phyloP scores from a whole-genome alignment of 2,113 vertebrate genomes.

The Craseonycteris thonglongyai region DNA sequence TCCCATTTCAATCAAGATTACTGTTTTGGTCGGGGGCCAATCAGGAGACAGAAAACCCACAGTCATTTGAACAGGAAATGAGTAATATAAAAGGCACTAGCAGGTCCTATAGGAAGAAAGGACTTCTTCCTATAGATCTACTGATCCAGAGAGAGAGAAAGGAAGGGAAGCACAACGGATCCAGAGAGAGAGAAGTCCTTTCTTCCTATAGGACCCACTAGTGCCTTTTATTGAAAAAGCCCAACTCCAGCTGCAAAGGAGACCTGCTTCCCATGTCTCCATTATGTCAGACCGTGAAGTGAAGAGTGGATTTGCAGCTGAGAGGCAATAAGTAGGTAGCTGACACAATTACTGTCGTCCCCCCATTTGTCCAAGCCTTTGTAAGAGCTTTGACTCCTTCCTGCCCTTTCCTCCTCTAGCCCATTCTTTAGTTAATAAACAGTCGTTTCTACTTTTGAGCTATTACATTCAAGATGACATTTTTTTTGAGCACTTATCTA shows the following conservation, averaged over 20 bases:
- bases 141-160: too few species aligned
- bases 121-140: not conserved
- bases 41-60: not conserved
- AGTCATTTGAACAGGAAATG: not conserved
- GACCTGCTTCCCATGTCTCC: not conserved
- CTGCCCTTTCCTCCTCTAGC: not conserved
- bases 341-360: not conserved
- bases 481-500: not conserved
- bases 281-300: not conserved
- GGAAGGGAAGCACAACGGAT: not conserved
- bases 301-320: not conserved
- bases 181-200: not conserved
- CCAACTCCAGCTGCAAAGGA: not conserved
- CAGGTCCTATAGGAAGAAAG: not conserved
- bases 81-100: not conserved
- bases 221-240: not conserved
- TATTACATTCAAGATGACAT: not conserved
- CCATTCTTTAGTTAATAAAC: not conserved
- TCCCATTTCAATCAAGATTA: not conserved
- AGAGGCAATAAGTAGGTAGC: not conserved
- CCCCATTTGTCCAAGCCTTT: not conserved
- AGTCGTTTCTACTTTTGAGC: slow-evolving; percentile 27
- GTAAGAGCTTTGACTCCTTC: not conserved
- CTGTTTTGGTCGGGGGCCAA: not conserved
- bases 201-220: not conserved